phyloP scores from a whole-genome alignment of 2,113 vertebrate species.

The Vulpes vulpes region DNA sequence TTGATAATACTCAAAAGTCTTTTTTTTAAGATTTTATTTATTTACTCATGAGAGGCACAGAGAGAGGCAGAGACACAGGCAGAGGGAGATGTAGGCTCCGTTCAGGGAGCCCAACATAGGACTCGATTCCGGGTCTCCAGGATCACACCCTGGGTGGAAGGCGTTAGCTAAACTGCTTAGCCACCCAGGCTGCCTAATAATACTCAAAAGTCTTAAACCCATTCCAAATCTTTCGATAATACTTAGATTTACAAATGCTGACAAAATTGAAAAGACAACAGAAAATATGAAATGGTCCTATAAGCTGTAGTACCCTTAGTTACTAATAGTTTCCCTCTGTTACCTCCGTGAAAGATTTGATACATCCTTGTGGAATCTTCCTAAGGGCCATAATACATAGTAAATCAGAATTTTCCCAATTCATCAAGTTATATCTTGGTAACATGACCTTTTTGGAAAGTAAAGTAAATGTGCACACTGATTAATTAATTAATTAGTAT shows the following conservation, averaged over 20 bases:
- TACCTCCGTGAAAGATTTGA: conserved; percentile 8
- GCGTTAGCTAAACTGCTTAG: too few relatives aligned
- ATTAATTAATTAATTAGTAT: neutral
- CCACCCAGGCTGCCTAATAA: neutral
- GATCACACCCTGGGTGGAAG: too few relatives aligned
- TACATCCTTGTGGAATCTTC: neutral
- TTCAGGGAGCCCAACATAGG: too few relatives aligned
- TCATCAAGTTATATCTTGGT: neutral
- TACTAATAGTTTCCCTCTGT: neutral
- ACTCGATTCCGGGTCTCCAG: too few relatives aligned
- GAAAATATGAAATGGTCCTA: neutral
- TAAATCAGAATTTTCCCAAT: neutral
- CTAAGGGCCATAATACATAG: neutral
- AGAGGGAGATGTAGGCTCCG: too few relatives aligned
- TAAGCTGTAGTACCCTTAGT: neutral
- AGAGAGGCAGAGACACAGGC: too few relatives aligned
- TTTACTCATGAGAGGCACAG: too few relatives aligned
- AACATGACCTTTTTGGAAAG: neutral
- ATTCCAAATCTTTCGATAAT: neutral
- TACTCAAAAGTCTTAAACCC: neutral
- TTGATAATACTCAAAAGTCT: conserved; percentile 28
- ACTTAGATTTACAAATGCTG: neutral
- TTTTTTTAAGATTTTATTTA: too few relatives aligned
- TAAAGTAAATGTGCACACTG: neutral
- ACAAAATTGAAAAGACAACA: conserved; percentile 17